These are phyloP conservation scores for Bubalus kerabau DNA, from an alignment of 2,113 vertebrate species.

Conservation along the genomic window DNA sequence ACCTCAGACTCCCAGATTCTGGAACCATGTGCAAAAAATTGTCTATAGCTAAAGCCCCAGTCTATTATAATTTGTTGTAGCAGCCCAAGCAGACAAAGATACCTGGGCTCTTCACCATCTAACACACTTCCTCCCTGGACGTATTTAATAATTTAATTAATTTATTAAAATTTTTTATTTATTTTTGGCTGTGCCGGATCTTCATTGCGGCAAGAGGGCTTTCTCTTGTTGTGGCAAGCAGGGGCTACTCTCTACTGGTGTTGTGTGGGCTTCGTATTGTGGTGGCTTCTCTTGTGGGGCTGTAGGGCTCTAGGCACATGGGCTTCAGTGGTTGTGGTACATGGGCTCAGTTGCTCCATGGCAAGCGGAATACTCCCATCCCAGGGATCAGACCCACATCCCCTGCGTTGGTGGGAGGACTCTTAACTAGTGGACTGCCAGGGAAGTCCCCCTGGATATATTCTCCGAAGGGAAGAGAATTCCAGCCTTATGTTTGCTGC, in stretches of 20 bases:
- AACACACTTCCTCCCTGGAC: background rate
- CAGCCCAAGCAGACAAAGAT: background rate
- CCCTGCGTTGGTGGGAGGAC: background rate
- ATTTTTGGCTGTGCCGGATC: background rate
- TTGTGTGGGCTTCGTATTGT: fast-evolving
- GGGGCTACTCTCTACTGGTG: background rate
- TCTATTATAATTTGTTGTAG: background rate
- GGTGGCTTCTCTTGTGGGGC: background rate
- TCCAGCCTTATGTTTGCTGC: background rate
- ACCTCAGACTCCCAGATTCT: background rate
- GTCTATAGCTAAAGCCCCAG: background rate
- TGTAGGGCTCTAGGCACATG: background rate
- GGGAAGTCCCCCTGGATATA: background rate
- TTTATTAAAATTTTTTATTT: background rate
- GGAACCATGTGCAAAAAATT: background rate
- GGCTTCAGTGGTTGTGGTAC: background rate
- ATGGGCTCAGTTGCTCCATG: background rate
- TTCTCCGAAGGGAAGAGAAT: background rate
- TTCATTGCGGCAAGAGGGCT: background rate
- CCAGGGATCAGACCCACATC: background rate
- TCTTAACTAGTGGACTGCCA: background rate
- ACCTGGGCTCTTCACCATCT: background rate
- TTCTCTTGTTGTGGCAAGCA: background rate
- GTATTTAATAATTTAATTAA: background rate
- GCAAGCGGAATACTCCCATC: background rate